Evolutionary conservation across 2,797 vertebrate species (phyloP).

Genomic region (Cottoperca gobio): DNA sequence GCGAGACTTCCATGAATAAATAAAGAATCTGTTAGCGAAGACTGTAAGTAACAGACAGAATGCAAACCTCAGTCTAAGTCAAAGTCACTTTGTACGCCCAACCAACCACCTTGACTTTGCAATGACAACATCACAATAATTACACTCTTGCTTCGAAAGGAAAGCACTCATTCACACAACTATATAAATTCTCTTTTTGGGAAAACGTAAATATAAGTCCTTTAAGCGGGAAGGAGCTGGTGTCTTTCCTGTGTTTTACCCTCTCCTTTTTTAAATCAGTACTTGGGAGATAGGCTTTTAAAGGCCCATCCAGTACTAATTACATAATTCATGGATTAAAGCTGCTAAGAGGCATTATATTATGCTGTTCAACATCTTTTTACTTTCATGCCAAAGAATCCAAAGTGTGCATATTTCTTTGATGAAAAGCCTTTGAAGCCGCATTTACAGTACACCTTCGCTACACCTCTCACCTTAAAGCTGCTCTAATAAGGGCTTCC

Average conservation of each 20-base stretch:
- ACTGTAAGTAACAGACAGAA: not conserved
- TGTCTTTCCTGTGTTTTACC: not conserved
- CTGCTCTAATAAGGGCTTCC: conserved; percentile 23
- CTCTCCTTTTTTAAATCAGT: not conserved
- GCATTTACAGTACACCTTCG: conserved; percentile 9
- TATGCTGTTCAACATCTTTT: conserved; percentile 23
- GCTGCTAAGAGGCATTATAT: conserved; percentile 28
- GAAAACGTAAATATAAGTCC: not conserved
- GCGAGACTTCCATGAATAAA: no score
- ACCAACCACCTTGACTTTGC: not conserved
- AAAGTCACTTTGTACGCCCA: not conserved
- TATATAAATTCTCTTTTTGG: not conserved
- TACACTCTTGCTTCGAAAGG: not conserved
- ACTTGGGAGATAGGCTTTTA: not conserved
- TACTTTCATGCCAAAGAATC: conserved; percentile 11
- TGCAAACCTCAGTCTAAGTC: not conserved
- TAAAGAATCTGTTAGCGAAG: no score
- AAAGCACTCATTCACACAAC: not conserved
- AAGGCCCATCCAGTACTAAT: conserved; percentile 10
- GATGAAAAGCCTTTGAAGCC: conserved; percentile 38
- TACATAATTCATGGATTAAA: conserved; percentile 8
- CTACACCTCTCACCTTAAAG: conserved; percentile 9
- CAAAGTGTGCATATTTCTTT: not conserved
- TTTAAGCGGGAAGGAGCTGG: not conserved
- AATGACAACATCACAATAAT: not conserved